These are phyloP conservation scores for Philereme vetulata DNA, from an alignment of 2,888 invertebrate genomes.

Conservation along the genomic window DNA sequence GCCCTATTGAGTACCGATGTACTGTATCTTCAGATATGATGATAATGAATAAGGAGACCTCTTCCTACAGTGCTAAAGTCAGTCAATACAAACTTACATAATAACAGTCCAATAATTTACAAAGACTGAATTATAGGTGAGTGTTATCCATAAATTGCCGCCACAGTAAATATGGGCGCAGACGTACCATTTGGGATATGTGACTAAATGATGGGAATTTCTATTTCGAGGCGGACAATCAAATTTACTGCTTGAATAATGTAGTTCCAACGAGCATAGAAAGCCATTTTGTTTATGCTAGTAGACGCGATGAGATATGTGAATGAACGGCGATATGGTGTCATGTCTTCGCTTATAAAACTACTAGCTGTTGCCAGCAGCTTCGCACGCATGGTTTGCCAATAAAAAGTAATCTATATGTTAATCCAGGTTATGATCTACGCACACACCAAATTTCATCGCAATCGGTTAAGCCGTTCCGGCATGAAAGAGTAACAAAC, in stretches of 20 bases:
- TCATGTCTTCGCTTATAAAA: neutral
- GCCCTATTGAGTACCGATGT: too few species aligned
- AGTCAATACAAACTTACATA: neutral
- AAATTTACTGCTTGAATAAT: conserved; percentile 62
- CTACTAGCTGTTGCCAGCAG: too few species aligned
- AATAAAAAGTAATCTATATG: too few species aligned
- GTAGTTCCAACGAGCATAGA: conserved; percentile 52
- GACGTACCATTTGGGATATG: conserved; percentile 34
- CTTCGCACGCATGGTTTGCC: too few species aligned
- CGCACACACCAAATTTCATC: too few species aligned
- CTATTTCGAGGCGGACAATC: conserved; percentile 56
- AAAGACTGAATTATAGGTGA: neutral
- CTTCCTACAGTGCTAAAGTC: neutral
- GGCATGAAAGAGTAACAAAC: too few species aligned
- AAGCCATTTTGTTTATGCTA: conserved; percentile 50
- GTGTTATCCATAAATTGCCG: conserved; percentile 23
- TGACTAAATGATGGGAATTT: conserved; percentile 50
- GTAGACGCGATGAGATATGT: conserved; percentile 31
- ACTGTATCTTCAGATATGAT: too few species aligned
- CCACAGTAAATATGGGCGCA: conserved; percentile 24
- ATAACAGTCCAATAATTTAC: conserved; percentile 15
- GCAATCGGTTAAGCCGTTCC: too few species aligned
- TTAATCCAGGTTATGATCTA: too few species aligned
- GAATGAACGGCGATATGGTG: conserved; percentile 20
- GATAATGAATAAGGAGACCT: too few species aligned